These are phyloP conservation scores for Drosophila multiciliata DNA, from an alignment of 2,888 invertebrate genomes.

Conservation along the genomic window DNA sequence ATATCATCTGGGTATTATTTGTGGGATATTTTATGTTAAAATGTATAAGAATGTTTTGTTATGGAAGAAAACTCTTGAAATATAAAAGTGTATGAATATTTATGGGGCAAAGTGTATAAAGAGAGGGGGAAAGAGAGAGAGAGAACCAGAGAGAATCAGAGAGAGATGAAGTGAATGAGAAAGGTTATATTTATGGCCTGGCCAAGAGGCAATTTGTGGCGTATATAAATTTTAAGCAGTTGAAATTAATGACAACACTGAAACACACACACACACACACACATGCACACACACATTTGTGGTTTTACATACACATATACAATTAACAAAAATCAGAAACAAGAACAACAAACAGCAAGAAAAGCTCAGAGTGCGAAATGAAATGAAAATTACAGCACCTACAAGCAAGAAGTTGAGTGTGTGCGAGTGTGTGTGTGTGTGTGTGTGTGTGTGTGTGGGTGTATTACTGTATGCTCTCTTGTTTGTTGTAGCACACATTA, in stretches of 20 bases:
- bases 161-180: background rate
- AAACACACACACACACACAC: conserved; percentile 43
- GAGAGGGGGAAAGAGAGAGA: background rate
- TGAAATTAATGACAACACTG: conserved; percentile 64
- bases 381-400: conserved; percentile 62
- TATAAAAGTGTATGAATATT: background rate
- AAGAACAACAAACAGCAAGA: conserved; percentile 41
- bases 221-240: conserved; percentile 69
- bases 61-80: background rate
- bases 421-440: conserved; percentile 4
- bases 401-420: conserved; percentile 11
- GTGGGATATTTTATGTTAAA: too few species aligned
- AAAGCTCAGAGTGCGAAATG: conserved; percentile 46
- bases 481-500: conserved; percentile 72
- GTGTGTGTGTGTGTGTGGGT: conserved; percentile 4
- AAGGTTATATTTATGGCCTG: conserved; percentile 37
- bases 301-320: conserved; percentile 42
- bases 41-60: background rate
- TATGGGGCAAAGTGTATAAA: background rate
- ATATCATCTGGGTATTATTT: too few species aligned
- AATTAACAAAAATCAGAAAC: conserved; percentile 67
- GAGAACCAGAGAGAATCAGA: background rate
- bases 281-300: conserved; percentile 19
- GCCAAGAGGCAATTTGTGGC: conserved; percentile 60
- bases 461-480: conserved; percentile 21